phyloP scores from a whole-genome alignment of 2,113 vertebrate genomes.

The Dicerorhinus sumatrensis region DNA sequence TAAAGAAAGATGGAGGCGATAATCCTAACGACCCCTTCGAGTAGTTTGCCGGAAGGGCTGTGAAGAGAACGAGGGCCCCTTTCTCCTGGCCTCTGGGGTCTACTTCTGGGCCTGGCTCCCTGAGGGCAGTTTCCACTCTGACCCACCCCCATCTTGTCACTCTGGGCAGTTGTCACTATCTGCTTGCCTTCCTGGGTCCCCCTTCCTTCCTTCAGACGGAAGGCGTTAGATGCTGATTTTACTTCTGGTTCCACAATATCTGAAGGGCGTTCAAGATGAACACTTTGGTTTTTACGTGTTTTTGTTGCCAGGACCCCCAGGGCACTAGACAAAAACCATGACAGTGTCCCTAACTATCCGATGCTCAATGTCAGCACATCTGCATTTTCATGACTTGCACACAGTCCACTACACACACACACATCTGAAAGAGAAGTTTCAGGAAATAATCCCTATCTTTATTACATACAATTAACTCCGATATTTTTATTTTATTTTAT shows the following conservation, averaged over 20 bases:
- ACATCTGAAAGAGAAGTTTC: background rate
- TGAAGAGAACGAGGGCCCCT: background rate
- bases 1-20: background rate
- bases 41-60: background rate
- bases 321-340: background rate
- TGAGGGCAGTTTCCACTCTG: background rate
- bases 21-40: background rate
- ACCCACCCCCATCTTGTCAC: background rate
- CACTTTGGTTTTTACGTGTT: background rate
- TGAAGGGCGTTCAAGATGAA: background rate
- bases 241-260: background rate
- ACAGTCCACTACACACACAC: background rate
- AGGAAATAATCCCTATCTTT: background rate
- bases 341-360: background rate
- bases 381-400: background rate
- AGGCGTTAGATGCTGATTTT: background rate
- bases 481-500: background rate
- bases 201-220: background rate
- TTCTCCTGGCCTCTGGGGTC: background rate
- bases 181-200: background rate
- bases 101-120: background rate
- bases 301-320: background rate
- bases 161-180: background rate
- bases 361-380: background rate
- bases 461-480: background rate